These are phyloP conservation scores for Semicossyphus pulcher DNA, from an alignment of 2,113 vertebrate species.

Conservation along the genomic window DNA sequence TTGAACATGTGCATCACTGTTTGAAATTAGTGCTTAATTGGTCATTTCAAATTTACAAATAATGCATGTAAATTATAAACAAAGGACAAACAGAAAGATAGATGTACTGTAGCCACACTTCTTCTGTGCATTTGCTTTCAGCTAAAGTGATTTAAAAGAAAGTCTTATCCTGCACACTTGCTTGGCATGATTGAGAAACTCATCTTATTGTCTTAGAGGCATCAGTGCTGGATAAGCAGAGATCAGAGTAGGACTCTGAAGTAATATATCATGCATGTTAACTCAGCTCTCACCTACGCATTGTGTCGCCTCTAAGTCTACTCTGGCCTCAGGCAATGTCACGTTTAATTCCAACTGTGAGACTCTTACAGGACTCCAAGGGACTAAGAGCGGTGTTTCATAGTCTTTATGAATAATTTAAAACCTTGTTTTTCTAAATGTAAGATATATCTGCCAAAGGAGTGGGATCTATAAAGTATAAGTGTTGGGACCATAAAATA, in stretches of 20 bases:
- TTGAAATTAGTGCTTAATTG: too few species aligned
- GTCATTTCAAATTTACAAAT: too few species aligned
- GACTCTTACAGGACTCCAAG: background rate
- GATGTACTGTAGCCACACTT: too few species aligned
- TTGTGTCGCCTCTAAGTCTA: background rate
- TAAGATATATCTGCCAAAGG: background rate
- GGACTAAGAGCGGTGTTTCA: background rate
- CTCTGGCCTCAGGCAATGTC: conserved; percentile 6
- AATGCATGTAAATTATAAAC: too few species aligned
- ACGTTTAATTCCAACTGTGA: conserved; percentile 3
- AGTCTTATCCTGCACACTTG: background rate
- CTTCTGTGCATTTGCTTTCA: background rate
- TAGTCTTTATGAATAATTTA: background rate
- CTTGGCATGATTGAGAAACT: background rate
- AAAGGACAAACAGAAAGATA: too few species aligned
- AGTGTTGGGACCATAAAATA: background rate
- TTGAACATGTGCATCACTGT: too few species aligned
- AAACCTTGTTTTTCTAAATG: background rate
- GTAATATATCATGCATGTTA: background rate
- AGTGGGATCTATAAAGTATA: background rate
- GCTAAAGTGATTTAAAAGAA: background rate
- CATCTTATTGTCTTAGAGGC: background rate
- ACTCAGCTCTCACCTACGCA: background rate
- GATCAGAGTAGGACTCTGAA: background rate
- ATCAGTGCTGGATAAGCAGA: background rate